Evolutionary conservation across 2,888 invertebrate genomes (phyloP).

Genomic region (Cantharis nigra): DNA sequence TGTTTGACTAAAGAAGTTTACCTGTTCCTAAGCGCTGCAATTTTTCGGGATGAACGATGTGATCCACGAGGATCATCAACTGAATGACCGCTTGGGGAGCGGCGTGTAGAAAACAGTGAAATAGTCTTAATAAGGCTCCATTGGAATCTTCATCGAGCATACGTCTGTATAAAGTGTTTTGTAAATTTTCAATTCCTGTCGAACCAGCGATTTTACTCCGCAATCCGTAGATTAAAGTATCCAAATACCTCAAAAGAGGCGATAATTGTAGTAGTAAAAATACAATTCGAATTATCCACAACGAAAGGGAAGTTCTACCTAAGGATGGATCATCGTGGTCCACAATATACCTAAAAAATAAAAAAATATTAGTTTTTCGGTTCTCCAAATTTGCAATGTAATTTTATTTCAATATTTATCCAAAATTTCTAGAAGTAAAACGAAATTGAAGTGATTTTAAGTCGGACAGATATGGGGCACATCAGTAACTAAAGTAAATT

Average conservation of each 20-base stretch:
- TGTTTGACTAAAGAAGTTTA: background rate
- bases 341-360: conserved; percentile 54
- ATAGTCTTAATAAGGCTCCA: conserved; percentile 54
- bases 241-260: conserved; percentile 57
- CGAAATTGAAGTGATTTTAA: background rate
- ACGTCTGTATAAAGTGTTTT: conserved; percentile 50
- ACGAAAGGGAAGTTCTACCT: conserved; percentile 51
- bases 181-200: conserved; percentile 46
- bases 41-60: conserved; percentile 24
- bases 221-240: conserved; percentile 54
- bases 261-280: conserved; percentile 57
- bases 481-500: background rate
- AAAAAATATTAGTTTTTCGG: background rate
- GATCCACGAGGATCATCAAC: conserved; percentile 51
- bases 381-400: background rate
- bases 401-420: too few relatives aligned
- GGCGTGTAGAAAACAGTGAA: conserved; percentile 56
- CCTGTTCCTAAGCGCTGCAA: conserved; percentile 25
- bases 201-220: conserved; percentile 51
- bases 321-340: conserved; percentile 56
- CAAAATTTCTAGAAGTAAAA: background rate
- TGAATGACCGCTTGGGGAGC: conserved; percentile 57
- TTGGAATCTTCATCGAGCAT: conserved; percentile 58
- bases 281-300: conserved; percentile 55
- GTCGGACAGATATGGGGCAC: background rate